Evolutionary conservation across 2,888 invertebrate genomes (phyloP).

Genomic region (Amaurobius ferox): DNA sequence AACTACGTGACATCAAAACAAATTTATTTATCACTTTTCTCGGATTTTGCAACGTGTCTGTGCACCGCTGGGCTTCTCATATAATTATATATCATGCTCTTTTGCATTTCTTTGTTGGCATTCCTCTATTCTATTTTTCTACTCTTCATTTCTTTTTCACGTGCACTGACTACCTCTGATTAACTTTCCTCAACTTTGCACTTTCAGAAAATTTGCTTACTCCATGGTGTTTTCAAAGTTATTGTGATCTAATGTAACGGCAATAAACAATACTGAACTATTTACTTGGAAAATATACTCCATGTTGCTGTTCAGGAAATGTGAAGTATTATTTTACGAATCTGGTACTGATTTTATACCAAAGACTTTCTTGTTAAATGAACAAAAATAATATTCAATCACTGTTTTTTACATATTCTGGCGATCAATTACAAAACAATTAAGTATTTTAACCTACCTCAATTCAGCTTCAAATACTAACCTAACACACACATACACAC

Average conservation of each 20-base stretch:
- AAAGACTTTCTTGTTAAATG: not conserved
- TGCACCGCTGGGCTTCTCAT: constrained; percentile 47
- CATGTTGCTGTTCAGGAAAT: not conserved
- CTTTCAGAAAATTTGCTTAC: not conserved
- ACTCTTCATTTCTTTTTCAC: constrained; percentile 23
- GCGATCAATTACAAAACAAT: not conserved
- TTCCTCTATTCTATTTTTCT: constrained; percentile 24
- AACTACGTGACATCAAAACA: constrained; percentile 46
- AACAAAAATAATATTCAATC: not conserved
- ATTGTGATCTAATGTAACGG: not conserved
- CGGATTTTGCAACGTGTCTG: constrained; percentile 54
- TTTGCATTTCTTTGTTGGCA: constrained; percentile 46
- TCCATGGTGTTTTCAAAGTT: not conserved
- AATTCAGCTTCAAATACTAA: not conserved
- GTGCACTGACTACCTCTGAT: constrained; percentile 25
- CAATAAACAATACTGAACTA: not conserved
- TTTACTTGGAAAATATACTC: not conserved
- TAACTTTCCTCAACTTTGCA: constrained; percentile 13
- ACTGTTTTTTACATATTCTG: not conserved
- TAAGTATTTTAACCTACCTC: constrained; percentile 11
- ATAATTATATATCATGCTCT: constrained; percentile 56
- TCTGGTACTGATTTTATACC: not conserved
- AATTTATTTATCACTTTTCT: constrained; percentile 62
- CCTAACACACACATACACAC: no score
- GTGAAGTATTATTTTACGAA: not conserved